These are phyloP conservation scores for Spinibarbus caldwelli DNA, from an alignment of 2,797 vertebrate genomes.

Conservation along the genomic window DNA sequence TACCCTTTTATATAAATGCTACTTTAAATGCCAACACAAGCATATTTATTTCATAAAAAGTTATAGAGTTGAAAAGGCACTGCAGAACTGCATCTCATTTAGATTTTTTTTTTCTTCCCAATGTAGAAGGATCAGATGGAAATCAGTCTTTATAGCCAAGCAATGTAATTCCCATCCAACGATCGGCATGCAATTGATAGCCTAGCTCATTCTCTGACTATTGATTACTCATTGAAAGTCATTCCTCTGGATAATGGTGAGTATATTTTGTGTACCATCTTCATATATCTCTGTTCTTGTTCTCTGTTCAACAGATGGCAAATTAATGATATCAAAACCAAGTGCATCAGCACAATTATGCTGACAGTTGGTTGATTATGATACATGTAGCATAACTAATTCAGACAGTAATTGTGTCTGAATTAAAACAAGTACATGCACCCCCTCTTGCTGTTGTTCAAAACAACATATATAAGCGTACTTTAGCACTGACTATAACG, in stretches of 20 bases:
- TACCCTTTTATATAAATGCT: neutral
- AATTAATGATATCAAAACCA: slow-evolving; percentile 56
- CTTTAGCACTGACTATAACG: neutral
- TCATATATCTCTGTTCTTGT: slow-evolving; percentile 33
- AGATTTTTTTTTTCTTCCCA: neutral
- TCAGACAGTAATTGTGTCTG: slow-evolving; percentile 47
- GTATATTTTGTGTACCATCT: slow-evolving; percentile 25
- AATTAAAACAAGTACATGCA: slow-evolving; percentile 29
- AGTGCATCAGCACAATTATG: slow-evolving; percentile 43
- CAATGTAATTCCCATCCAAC: neutral
- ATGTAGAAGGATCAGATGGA: neutral
- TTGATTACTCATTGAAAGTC: slow-evolving; percentile 49
- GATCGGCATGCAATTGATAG: slow-evolving; percentile 14
- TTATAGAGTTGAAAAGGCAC: neutral
- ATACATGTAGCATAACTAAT: slow-evolving; percentile 59
- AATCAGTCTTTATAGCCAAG: neutral
- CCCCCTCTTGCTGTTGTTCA: slow-evolving; percentile 20
- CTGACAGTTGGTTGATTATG: slow-evolving; percentile 60
- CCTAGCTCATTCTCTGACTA: slow-evolving; percentile 32
- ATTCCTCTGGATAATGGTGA: slow-evolving; percentile 46
- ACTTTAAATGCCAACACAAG: slow-evolving; percentile 5
- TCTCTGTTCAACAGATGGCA: slow-evolving; percentile 58
- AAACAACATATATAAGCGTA: slow-evolving; percentile 5
- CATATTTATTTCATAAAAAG: neutral
- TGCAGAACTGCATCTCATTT: neutral